Base-by-base conservation (phyloP, 2,888 invertebrate species). In the Hoplodrina blanda region DNA sequence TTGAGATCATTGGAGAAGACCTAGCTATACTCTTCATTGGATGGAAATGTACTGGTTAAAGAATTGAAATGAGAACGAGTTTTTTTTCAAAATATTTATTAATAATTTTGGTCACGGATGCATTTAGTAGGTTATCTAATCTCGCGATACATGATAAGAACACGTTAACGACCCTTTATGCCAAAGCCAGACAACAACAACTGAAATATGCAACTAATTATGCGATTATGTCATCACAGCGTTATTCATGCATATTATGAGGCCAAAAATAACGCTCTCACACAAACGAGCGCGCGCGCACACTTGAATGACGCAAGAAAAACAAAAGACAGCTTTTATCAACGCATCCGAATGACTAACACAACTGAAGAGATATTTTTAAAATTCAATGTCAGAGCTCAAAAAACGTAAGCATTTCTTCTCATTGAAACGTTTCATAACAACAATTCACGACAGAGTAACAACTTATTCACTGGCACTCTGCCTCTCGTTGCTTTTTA, bases 401-500 rank as follows among this genome's bases (percentile, higher is more conserved):
- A 54, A 81, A 75, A 72, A 76, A 73, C 78, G 46, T 49, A 65
- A 64, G 64, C 54, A 69, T 78, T 79, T 82, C 65, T 81, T 78
- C 78, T 71, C 79, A 83, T 85, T 82, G 78, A 81, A 84, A 78
- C 73, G 76, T 82, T 84, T 81, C 75, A 76, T 82, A 87, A 82
- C 85, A 89, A 89, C 87, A 85, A 85, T 86, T 78, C 76, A 82
- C 84, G 84, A 82, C 73, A 52, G 49, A 81, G 83, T 82, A 88
- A 92, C 90, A 89, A 86, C 89, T 92, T 87, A 89, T 86, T 90
- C 78, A 73, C 79, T 79, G 62, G 55, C 56, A 69, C 70, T 72
- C 60, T 67, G 54, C 54, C 60, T 77, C 72, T 84, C 44, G 83
- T 87, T 85, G 86, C 83, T 86, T 85, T 90, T 89, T 90, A 88